phyloP scores from a whole-genome alignment of 2,113 vertebrate species.

The Lepus europaeus region DNA sequence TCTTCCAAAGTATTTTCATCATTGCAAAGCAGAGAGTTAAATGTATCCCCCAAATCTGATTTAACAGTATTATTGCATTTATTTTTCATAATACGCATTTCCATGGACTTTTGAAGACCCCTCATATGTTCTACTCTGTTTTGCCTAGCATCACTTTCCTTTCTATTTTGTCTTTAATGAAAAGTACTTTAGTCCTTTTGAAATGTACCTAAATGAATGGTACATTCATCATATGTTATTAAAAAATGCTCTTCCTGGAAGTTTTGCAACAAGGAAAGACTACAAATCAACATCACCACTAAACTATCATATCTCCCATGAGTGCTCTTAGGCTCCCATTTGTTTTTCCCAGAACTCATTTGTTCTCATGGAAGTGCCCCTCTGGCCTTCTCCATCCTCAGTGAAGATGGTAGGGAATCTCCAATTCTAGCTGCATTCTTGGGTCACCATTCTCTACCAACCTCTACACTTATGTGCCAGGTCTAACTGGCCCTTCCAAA shows the following conservation, averaged over 20 bases:
- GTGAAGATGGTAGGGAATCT: background rate
- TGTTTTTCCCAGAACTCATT: background rate
- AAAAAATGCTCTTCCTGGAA: background rate
- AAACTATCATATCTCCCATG: background rate
- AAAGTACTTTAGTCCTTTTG: background rate
- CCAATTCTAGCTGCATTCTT: background rate
- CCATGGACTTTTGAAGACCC: too few species aligned
- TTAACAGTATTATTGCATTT: too few species aligned
- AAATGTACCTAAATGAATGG: background rate
- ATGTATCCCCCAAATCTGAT: background rate
- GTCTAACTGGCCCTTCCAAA: background rate
- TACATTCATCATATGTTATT: background rate
- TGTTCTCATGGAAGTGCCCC: background rate
- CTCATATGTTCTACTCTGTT: background rate
- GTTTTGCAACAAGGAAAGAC: background rate
- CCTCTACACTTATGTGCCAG: background rate
- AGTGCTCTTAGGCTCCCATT: background rate
- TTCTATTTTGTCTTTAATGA: background rate
- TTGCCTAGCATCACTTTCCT: background rate
- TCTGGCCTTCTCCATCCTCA: background rate
- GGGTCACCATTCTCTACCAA: background rate
- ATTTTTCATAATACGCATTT: too few species aligned
- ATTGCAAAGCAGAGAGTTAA: background rate
- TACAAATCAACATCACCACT: background rate
- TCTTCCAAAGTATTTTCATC: background rate